Evolutionary conservation across 2,113 vertebrate genomes (phyloP).

Genomic region (Agelaius phoeniceus): DNA sequence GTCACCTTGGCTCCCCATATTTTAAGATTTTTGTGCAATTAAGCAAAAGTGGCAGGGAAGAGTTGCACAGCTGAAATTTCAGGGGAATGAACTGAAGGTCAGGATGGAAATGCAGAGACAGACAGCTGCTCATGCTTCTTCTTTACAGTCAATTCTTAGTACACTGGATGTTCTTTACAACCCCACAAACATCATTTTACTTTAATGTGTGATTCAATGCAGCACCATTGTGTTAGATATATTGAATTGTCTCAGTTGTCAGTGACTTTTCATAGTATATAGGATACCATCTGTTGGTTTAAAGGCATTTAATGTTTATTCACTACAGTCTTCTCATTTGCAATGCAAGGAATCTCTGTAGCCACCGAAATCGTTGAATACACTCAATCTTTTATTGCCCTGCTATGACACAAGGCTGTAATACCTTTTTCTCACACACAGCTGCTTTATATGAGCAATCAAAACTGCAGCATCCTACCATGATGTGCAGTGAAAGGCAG

Average conservation of each 20-base stretch:
- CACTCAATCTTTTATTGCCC: slow-evolving; percentile 50
- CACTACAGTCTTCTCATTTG: slow-evolving; percentile 45
- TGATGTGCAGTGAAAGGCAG: neutral
- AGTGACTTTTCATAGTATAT: slow-evolving; percentile 61
- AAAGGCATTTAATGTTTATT: slow-evolving; percentile 67
- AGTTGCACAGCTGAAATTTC: slow-evolving; percentile 19
- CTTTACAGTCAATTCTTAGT: slow-evolving; percentile 36
- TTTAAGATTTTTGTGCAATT: neutral
- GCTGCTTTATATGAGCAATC: slow-evolving; percentile 18
- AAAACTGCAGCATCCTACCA: slow-evolving; percentile 2
- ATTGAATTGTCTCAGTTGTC: slow-evolving; percentile 58
- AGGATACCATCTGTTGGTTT: slow-evolving; percentile 69
- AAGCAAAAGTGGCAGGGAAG: slow-evolving; percentile 21
- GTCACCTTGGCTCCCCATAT: neutral
- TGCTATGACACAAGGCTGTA: neutral
- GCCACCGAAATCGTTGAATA: slow-evolving; percentile 53
- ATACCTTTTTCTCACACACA: neutral
- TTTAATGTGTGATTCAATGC: slow-evolving; percentile 64
- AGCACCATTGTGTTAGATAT: slow-evolving; percentile 62
- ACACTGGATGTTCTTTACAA: slow-evolving; percentile 43
- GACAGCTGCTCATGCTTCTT: slow-evolving; percentile 44
- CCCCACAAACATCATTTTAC: slow-evolving; percentile 44
- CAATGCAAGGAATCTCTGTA: slow-evolving; percentile 56
- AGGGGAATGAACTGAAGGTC: slow-evolving; percentile 49
- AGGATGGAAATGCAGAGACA: slow-evolving; percentile 43